Base-by-base conservation (phyloP, 1,140 invertebrate species). In the Meloidogyne chitwoodi region DNA sequence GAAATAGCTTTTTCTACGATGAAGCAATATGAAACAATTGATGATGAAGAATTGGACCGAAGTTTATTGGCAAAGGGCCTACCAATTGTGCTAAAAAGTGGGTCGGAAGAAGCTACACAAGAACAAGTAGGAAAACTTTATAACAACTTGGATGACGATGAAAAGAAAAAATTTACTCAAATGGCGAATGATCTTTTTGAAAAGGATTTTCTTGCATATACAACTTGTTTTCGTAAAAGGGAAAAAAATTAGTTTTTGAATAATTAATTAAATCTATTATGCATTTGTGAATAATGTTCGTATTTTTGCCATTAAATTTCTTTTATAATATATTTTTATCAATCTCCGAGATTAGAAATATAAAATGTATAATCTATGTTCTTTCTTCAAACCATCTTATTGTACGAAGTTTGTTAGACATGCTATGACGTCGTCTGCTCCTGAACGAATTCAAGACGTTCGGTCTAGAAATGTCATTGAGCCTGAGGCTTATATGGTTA, bases 61-160 rank as follows among this genome's bases (percentile, higher is more conserved):
- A 63, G 63, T 14, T 61, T 82, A 48, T 12, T 80, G 29, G 67
- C 31, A 22, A 73, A 79, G 29, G 79, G 79, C 12, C 22, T 78
- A 24, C 68, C 76, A 41, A 31, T 48, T 22, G 72, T 19, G 26
- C 38, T 82, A 11, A n/a, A 22, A 56, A 56, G n/a, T 2, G 69
- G 61, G 0, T 16, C 68, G 2, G 79, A 79, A 16, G 70, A 80
- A 41, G 71, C 71, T 5, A 75, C 34, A 41, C 71, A 78, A 76
- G 76, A 79, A 71, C 67, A 80, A 29, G 34, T 80, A 74, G 81
- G 81, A n/a, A 34, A 80, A 29, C 63, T 82, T 2, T 81, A 65
- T 34, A 64, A 66, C 16, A 38, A 68, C 11, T 34, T 82, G 73
- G 83, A 38, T 41, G 64, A 61, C 16, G 82, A 82, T 27, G 81